Evolutionary conservation across 2,113 vertebrate genomes (phyloP).

Genomic region (Tapirus terrestris): DNA sequence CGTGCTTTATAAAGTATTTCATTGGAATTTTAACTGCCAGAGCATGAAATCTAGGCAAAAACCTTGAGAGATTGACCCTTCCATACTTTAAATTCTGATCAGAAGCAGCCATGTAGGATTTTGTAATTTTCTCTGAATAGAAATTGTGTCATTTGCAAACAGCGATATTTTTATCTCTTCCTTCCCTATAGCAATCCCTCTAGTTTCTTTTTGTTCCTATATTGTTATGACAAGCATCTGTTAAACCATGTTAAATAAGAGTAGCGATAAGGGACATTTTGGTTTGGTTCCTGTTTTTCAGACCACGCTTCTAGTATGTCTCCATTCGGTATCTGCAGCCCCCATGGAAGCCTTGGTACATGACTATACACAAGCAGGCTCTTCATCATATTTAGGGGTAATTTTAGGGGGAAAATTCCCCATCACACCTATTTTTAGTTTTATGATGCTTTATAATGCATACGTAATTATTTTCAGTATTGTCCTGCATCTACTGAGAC

Average conservation of each 20-base stretch:
- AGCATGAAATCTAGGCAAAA: not conserved
- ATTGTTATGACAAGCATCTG: slow-evolving; percentile 77
- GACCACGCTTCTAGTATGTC: not conserved
- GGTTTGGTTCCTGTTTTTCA: slow-evolving; percentile 73
- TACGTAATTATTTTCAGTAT: not conserved
- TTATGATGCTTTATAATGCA: not conserved
- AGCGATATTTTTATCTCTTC: slow-evolving; percentile 78
- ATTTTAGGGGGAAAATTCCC: not conserved
- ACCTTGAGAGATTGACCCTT: not conserved
- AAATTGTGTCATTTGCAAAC: slow-evolving; percentile 78
- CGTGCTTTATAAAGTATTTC: not conserved
- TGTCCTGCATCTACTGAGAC: not conserved
- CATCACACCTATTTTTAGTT: not conserved
- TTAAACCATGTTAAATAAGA: slow-evolving; percentile 70
- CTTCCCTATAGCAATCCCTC: slow-evolving; percentile 74
- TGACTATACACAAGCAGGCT: not conserved
- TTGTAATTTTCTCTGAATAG: slow-evolving; percentile 75
- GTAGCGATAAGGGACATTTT: slow-evolving; percentile 61
- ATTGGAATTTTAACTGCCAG: not conserved
- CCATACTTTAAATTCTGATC: slow-evolving; percentile 11
- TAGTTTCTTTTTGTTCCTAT: slow-evolving; percentile 77
- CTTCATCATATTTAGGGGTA: not conserved
- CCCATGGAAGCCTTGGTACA: not conserved
- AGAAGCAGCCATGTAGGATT: slow-evolving; percentile 18
- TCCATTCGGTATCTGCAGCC: not conserved